Conservation (phyloP, 1,140 invertebrate genomes). For the Chrysoperla carnea region DNA sequence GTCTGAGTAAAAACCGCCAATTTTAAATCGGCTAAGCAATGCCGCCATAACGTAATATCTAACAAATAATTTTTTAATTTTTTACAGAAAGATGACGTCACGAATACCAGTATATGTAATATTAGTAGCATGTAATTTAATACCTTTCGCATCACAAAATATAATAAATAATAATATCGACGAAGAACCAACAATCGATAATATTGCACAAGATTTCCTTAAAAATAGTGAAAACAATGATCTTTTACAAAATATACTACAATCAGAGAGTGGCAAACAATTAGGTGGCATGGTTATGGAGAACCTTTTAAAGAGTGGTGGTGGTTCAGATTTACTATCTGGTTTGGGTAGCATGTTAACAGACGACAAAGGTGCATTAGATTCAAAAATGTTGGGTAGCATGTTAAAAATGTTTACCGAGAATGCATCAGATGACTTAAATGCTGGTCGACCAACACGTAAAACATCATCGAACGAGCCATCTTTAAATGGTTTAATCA, state of each 20-base stretch:
- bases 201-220: constrained; percentile 33
- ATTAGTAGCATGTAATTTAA: too few species aligned
- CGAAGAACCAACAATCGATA: constrained; percentile 29
- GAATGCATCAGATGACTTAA: constrained; percentile 1
- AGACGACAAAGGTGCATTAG: constrained; percentile 15
- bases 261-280: constrained; percentile 27
- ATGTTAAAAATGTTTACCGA: constrained; percentile 23
- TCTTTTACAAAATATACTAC: constrained; percentile 34
- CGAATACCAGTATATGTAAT: too few species aligned
- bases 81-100: too few species aligned
- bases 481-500: neutral
- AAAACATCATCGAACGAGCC: constrained; percentile 8
- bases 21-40: too few species aligned
- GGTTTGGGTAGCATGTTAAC: constrained; percentile 16
- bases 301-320: constrained; percentile 4
- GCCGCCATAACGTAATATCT: too few species aligned
- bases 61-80: too few species aligned
- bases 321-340: constrained; percentile 22
- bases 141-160: neutral
- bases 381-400: constrained; percentile 25
- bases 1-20: too few species aligned
- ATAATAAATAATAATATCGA: neutral
- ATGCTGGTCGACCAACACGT: constrained; percentile 4
- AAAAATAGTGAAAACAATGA: constrained; percentile 29
- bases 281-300: constrained; percentile 11